Evolutionary conservation across 2,797 vertebrate genomes (phyloP), one percentile per base, ranked within the genome.

Genomic region (Acrocephalus scirpaceus): DNA sequence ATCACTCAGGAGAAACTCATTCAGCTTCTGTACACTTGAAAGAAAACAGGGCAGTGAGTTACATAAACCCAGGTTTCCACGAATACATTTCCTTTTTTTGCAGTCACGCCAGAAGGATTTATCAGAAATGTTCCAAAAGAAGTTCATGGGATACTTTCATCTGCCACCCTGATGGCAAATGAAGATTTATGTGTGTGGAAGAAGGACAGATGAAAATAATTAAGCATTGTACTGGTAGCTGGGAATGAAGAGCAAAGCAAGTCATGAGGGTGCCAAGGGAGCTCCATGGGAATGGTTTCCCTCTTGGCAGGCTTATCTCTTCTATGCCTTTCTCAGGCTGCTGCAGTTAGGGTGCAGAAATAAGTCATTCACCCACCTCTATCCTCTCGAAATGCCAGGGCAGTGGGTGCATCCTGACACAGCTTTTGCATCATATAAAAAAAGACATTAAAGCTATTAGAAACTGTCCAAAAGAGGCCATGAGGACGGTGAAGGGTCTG

Each of bases 1-100:
- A 81, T 99, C 99, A 69, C 99, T 99, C 96, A 99, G 97, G 53
- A 99, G 98, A 96, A 99, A 99, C 96, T 99, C 99, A 8, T 99
- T 98, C 75, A 99, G 97, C 97, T 99, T 99, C 97, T 99, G 99
- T 50, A 99, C 99, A 69, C 99, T 99, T 97, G 17, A 82, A 78
- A 95, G 85, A 86, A 56, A 88, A 90, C 48, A 51, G 42, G 50
- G 47, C 42, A 93, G 38, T 18, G 74, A 91, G 76, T 92, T 90
- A 81, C 84, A 86, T 53, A 72, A 91, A 51, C 20, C 8, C 79
- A 67, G 54, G 56, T 93, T 93, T 84, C 76, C 66, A 26, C 0
- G 3, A 64, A n/a, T 42, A 61, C 29, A 15, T 80, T 70, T 70
- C 40, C 74, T 76, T 74, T 80, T 88, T 60, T 66, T 70, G 40